A percentile compares a stretch with the other conserved stretches of the same genome.
These are phyloP conservation scores for Anguilla marmorata DNA, from an alignment of 2,797 vertebrate species.

Conservation along the genomic window DNA sequence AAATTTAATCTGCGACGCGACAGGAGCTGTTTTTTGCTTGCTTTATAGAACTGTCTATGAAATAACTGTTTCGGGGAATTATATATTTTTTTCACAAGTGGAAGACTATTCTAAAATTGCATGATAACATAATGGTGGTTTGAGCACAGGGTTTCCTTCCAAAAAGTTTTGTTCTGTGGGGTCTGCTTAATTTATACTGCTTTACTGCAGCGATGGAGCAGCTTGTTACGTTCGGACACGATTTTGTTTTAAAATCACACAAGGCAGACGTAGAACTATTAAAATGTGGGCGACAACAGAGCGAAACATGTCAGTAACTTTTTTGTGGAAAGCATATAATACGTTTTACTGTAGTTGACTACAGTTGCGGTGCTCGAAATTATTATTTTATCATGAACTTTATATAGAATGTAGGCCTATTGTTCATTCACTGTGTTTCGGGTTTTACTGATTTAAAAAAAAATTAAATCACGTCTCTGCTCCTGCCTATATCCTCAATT, in stretches of 20 bases:
- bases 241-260: neutral
- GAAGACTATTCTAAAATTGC: conserved; percentile 43
- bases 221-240: neutral
- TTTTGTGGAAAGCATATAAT: neutral
- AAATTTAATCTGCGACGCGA: neutral
- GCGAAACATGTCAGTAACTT: neutral
- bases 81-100: neutral
- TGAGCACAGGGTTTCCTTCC: neutral
- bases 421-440: neutral
- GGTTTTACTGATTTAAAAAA: neutral
- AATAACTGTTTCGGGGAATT: neutral
- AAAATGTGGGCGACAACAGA: neutral
- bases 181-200: neutral
- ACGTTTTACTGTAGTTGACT: neutral
- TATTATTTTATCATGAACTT: neutral
- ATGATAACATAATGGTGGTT: conserved; percentile 22
- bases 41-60: neutral
- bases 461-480: no score
- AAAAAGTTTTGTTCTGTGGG: neutral
- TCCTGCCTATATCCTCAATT: neutral
- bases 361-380: neutral
- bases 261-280: neutral
- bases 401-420: neutral
- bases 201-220: neutral
- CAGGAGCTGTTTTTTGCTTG: neutral